Conservation (phyloP, 2,888 invertebrate genomes). For the Campoplex capitator region DNA sequence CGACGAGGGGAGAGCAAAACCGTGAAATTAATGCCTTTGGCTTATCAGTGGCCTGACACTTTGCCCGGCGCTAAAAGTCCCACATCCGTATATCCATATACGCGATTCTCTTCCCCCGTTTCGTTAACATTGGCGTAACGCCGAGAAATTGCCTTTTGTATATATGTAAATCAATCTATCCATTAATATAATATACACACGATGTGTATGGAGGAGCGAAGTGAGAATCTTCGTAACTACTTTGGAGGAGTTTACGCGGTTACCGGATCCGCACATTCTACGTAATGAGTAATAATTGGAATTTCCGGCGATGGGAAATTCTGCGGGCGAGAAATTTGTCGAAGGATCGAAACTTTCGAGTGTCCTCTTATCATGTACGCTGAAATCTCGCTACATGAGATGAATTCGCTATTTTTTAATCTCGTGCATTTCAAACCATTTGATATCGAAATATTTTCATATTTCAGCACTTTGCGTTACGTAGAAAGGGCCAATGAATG, state of each 20-base stretch:
- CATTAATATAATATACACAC: not conserved
- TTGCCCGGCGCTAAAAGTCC: slow-evolving; percentile 79
- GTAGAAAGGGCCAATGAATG: too few species aligned
- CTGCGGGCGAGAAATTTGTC: not conserved
- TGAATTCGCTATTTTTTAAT: not conserved
- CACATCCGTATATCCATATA: slow-evolving; percentile 69
- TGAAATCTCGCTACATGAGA: not conserved
- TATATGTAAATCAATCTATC: slow-evolving; percentile 13
- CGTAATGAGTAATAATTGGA: slow-evolving; percentile 14
- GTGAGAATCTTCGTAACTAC: not conserved
- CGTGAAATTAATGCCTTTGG: slow-evolving; percentile 83
- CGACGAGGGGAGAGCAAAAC: slow-evolving; percentile 74
- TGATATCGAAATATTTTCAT: not conserved
- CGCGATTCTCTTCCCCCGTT: slow-evolving; percentile 3
- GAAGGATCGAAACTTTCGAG: not conserved
- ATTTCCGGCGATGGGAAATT: not conserved
- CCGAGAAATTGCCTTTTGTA: slow-evolving; percentile 38
- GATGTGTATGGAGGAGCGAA: not conserved
- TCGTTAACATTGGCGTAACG: slow-evolving; percentile 51
- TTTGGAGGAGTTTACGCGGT: not conserved
- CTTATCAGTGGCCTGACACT: slow-evolving; percentile 84
- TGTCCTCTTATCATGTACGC: not conserved
- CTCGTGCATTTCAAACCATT: too few species aligned
- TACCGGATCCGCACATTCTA: not conserved
- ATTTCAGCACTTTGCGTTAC: not conserved